Evolutionary conservation across 2,113 vertebrate species (phyloP).

Genomic region (Clarias gariepinus): DNA sequence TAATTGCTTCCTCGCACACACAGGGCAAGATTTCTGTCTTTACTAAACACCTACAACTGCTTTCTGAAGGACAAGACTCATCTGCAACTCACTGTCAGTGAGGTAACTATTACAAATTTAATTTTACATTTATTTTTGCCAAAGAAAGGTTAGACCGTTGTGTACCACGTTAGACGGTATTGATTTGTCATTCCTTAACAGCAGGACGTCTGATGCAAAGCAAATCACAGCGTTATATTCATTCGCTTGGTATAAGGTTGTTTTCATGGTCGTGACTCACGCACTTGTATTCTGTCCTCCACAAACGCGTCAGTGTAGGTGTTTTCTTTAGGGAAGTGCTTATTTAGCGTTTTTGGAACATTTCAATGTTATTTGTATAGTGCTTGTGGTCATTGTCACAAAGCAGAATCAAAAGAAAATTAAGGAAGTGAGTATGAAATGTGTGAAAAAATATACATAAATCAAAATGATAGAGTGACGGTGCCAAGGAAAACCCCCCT

Average conservation of each 20-base stretch:
- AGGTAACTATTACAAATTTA: constrained; percentile 58
- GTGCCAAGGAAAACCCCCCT: too few species aligned
- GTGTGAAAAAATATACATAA: too few species aligned
- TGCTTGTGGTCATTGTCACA: too few species aligned
- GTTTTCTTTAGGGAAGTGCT: neutral
- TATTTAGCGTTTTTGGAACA: neutral
- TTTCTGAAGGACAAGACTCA: constrained; percentile 75
- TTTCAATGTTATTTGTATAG: too few species aligned
- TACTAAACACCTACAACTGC: constrained; percentile 76
- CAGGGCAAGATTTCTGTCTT: constrained; percentile 70
- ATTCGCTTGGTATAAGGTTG: neutral
- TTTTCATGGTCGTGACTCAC: too few species aligned
- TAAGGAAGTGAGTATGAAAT: too few species aligned
- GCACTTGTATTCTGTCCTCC: neutral
- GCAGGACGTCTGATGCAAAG: neutral
- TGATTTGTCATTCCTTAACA: neutral
- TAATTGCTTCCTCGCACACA: constrained; percentile 24
- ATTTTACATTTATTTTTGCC: too few species aligned
- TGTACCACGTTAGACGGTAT: too few species aligned
- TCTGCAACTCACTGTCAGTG: constrained; percentile 64
- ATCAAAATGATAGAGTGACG: too few species aligned
- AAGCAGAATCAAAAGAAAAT: too few species aligned
- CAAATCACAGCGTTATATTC: neutral
- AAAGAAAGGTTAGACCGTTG: neutral
- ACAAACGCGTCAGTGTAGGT: neutral